Base-by-base conservation (phyloP, 2,888 invertebrate species). In the Gastrophysa polygoni region DNA sequence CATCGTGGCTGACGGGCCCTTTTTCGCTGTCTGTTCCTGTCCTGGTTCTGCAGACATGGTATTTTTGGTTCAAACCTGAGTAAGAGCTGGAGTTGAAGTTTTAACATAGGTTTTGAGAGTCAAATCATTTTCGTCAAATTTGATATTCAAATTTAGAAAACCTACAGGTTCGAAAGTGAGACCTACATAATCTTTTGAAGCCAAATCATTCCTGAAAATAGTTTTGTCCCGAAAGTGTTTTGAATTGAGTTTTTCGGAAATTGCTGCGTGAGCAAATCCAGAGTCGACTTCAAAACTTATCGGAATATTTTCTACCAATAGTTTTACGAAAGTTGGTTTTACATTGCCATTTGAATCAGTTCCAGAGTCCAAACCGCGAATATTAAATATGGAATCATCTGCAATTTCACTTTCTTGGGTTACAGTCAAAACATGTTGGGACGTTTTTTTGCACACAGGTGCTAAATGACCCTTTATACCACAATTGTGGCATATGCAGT, bases 101-200 rank as follows among this genome's bases (percentile, higher is more conserved):
- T 24, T 21, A 5, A 50, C 29, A 50, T 50, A 50, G n/a, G 50
- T 50, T 50, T 50, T 50, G 10, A 50, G 24, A 43, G 8, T 43
- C 3, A 50, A 1, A 24, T 50, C 8, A 21, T 50, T 50, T 28
- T 50, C 6, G 11, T 21, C 17, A 24, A 24, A 24, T 24, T 24
- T 3, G 7, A 24, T 24, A 24, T 24, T 3, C n/a, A n/a, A n/a
- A n/a, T n/a, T n/a, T n/a, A n/a, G n/a, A n/a, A n/a, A n/a, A n/a
- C n/a, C n/a, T n/a, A n/a, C n/a, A n/a, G n/a, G n/a, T n/a, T n/a
- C n/a, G n/a, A n/a, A n/a, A n/a, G n/a, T n/a, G n/a, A n/a, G 8
- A 46, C 46, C 46, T 46, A 46, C 46, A 10, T 46, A 46, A 46
- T 46, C 46, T 46, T 16, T n/a, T 17, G 16, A 18, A 14, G 46